phyloP scores from a whole-genome alignment of 2,113 vertebrate species.

The Mastomys natalensis region DNA sequence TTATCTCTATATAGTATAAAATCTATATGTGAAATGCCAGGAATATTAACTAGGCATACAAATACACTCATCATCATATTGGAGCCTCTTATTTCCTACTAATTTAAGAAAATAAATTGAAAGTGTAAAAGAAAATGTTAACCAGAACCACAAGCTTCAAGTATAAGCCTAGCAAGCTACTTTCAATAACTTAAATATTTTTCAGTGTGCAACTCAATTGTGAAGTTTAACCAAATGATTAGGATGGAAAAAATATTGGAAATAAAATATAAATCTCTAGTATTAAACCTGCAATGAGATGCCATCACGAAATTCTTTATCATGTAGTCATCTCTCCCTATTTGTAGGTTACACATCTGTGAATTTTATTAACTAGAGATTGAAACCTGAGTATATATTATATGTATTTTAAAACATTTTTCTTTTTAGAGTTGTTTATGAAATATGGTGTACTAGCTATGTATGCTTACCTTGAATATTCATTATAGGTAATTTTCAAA shows the following conservation, averaged over 20 bases:
- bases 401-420: neutral
- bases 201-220: neutral
- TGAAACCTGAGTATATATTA: neutral
- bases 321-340: neutral
- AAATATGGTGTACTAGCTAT: neutral
- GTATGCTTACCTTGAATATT: neutral
- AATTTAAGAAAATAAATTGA: neutral
- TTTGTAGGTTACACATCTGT: neutral
- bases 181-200: neutral
- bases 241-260: neutral
- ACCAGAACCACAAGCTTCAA: neutral
- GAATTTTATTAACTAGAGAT: neutral
- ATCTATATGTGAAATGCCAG: neutral
- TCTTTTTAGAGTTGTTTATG: neutral
- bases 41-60: neutral
- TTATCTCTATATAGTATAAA: neutral
- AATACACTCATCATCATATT: neutral
- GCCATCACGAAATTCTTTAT: neutral
- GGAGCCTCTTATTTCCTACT: neutral
- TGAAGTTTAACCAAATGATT: neutral
- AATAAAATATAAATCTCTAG: neutral
- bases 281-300: neutral
- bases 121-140: slow-evolving; percentile 25
- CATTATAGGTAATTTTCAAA: neutral
- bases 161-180: neutral